A percentile compares a stretch with the other conserved stretches of the same genome.
Evolutionary conservation across 1,140 invertebrate genomes (phyloP).

Genomic region (Nautilus pompilius): DNA sequence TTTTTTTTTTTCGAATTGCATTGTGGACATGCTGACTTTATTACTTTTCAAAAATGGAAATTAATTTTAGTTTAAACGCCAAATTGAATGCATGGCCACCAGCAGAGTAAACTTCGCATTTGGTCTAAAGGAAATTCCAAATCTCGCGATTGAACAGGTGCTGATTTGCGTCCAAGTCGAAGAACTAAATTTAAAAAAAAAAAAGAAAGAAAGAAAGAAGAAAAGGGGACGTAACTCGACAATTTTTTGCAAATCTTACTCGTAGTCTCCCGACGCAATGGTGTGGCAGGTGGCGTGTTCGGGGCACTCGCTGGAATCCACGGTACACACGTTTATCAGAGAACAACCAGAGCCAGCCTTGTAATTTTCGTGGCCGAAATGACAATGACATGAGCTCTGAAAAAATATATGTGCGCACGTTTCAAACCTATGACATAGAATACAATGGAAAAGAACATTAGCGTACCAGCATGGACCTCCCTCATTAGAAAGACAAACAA

Average conservation of each 20-base stretch:
- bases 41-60: too few relatives aligned
- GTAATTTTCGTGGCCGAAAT: conserved; percentile 30
- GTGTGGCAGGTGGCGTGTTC: conserved; percentile 30
- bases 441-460: not conserved
- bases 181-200: not conserved
- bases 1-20: too few relatives aligned
- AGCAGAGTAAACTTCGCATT: not conserved
- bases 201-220: not conserved
- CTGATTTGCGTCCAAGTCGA: not conserved
- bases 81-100: too few relatives aligned
- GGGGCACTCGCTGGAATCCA: conserved; percentile 23
- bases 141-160: not conserved
- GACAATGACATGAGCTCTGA: conserved; percentile 34
- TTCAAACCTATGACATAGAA: too few relatives aligned
- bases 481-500: not conserved
- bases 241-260: conserved; percentile 13
- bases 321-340: conserved; percentile 28
- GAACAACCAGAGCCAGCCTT: conserved; percentile 18
- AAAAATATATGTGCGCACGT: too few relatives aligned
- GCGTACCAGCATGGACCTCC: not conserved
- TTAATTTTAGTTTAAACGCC: too few relatives aligned
- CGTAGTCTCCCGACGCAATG: conserved; percentile 17
- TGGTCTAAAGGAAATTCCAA: not conserved
- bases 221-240: not conserved
- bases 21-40: too few relatives aligned